These are phyloP conservation scores for Aphaenogaster floridana DNA, from an alignment of 1,140 invertebrate species.

Conservation along the genomic window DNA sequence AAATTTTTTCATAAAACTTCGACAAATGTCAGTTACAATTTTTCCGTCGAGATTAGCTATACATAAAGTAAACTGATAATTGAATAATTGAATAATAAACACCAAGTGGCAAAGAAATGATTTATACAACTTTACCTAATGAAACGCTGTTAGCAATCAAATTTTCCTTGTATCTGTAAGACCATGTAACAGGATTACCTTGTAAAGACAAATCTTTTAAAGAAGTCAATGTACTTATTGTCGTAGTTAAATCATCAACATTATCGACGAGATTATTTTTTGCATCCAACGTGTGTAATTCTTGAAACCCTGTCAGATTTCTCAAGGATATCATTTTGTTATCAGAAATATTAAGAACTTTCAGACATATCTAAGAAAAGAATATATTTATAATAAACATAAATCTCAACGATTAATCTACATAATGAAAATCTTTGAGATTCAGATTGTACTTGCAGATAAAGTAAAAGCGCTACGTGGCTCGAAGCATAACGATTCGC, in stretches of 20 bases:
- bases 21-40: conserved; percentile 83
- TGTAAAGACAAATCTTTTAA: conserved; percentile 88
- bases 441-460: conserved; percentile 85
- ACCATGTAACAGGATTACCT: conserved; percentile 89
- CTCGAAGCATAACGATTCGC: conserved; percentile 90
- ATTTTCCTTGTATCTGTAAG: conserved; percentile 89
- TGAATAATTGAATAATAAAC: not conserved
- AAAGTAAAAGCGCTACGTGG: conserved; percentile 88
- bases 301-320: conserved; percentile 83
- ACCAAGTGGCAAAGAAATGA: not conserved
- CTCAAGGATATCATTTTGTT: conserved; percentile 86
- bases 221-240: conserved; percentile 86
- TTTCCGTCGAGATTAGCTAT: conserved; percentile 86
- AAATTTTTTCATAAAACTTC: conserved; percentile 87
- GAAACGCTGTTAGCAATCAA: conserved; percentile 88
- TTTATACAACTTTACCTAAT: conserved; percentile 85
- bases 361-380: conserved; percentile 82
- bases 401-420: not conserved
- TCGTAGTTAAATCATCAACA: conserved; percentile 86
- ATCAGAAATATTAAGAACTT: conserved; percentile 86
- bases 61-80: conserved; percentile 42
- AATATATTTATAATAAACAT: not conserved
- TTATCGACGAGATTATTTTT: conserved; percentile 86
- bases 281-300: conserved; percentile 85
- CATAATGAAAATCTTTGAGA: not conserved